Conservation (phyloP, 2,888 invertebrate genomes). For the Meghimatium bilineatum region DNA sequence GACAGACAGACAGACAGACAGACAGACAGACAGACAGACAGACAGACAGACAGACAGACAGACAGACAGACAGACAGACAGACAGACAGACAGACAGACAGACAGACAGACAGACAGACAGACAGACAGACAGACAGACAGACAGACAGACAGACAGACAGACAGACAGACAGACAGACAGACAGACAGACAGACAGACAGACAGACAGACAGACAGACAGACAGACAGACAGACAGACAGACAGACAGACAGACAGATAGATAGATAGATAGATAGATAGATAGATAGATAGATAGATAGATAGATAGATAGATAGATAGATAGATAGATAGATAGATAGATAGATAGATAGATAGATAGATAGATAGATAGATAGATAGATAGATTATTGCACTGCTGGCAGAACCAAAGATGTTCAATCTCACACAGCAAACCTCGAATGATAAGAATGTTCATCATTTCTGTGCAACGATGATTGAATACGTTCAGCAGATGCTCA, state of each 20-base stretch:
- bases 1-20: conserved; percentile 24
- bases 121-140: conserved; percentile 2
- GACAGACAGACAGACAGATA: conserved; percentile 9
- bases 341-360: conserved; percentile 17
- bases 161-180: background rate
- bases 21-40: conserved; percentile 25
- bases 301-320: conserved; percentile 30
- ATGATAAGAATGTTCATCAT: too few relatives aligned
- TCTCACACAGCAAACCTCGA: too few relatives aligned
- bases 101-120: background rate
- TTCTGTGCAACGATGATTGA: too few relatives aligned
- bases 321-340: conserved; percentile 30
- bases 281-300: conserved; percentile 28
- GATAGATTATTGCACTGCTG: too few relatives aligned
- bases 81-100: background rate
- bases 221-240: conserved; percentile 19
- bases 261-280: too few relatives aligned
- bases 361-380: conserved; percentile 1
- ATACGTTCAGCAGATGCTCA: too few relatives aligned
- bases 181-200: conserved; percentile 3
- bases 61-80: background rate
- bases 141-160: background rate
- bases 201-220: conserved; percentile 12
- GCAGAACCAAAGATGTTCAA: too few relatives aligned
- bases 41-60: conserved; percentile 24